Percentiles rank a stretch among this genome's conserved stretches.
Evolutionary conservation across 2,888 invertebrate species (phyloP).

Genomic region (Cremastobaeus sp.): DNA sequence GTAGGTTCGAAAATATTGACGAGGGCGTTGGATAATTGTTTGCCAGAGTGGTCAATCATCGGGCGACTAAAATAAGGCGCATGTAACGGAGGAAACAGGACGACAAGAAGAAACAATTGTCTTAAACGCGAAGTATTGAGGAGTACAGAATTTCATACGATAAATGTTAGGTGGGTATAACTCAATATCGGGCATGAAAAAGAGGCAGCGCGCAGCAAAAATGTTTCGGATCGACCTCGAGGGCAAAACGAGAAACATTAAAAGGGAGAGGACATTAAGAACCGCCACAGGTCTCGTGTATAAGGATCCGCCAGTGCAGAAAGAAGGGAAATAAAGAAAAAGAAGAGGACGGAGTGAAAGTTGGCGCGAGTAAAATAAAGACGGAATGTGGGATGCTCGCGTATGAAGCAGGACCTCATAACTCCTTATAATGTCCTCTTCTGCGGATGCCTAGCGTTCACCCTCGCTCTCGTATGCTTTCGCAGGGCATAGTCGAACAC

Average conservation of each 20-base stretch:
- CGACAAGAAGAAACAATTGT: constrained; percentile 40
- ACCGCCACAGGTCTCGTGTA: constrained; percentile 77
- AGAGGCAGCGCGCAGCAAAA: constrained; percentile 73
- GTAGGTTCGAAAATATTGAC: too few species aligned
- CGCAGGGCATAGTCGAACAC: constrained; percentile 64
- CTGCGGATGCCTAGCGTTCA: constrained; percentile 77
- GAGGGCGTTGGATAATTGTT: too few species aligned
- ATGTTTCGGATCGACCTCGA: constrained; percentile 76
- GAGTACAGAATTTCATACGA: constrained; percentile 54
- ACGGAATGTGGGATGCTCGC: constrained; percentile 73
- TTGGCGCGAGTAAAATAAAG: constrained; percentile 60
- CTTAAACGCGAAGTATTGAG: constrained; percentile 29
- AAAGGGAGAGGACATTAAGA: constrained; percentile 77
- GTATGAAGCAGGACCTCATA: constrained; percentile 78
- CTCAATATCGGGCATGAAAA: constrained; percentile 74
- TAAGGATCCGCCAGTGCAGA: constrained; percentile 69
- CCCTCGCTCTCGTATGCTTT: constrained; percentile 73
- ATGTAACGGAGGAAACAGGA: not conserved
- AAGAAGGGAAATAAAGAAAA: constrained; percentile 65
- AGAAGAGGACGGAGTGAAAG: constrained; percentile 60
- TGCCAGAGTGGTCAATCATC: too few species aligned
- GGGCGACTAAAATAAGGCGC: not conserved
- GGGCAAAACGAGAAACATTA: constrained; percentile 75
- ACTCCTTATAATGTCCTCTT: constrained; percentile 78
- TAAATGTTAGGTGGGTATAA: constrained; percentile 71